Evolutionary conservation across 2,113 vertebrate genomes (phyloP).

Genomic region (Diadophis punctatus): DNA sequence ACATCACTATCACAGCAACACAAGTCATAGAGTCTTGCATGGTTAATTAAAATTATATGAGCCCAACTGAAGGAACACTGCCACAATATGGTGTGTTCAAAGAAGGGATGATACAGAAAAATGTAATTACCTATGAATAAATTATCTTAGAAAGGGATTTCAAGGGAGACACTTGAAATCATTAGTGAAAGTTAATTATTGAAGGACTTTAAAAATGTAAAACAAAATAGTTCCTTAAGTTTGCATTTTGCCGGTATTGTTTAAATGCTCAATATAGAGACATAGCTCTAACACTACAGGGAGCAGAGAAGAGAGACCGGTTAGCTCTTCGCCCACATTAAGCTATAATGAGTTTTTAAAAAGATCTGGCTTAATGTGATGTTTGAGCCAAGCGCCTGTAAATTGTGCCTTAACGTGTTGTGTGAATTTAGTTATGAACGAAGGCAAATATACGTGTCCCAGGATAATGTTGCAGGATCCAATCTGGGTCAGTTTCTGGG

Average conservation of each 20-base stretch:
- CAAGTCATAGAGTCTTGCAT: slow-evolving; percentile 21
- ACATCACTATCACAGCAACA: slow-evolving; percentile 34
- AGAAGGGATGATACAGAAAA: slow-evolving; percentile 42
- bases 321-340: neutral
- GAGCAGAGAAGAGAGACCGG: neutral
- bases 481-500: too few species aligned
- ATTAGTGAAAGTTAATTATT: slow-evolving; percentile 58
- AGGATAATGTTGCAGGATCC: neutral
- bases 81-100: slow-evolving; percentile 54
- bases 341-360: neutral
- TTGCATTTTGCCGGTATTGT: neutral
- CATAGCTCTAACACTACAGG: neutral
- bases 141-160: slow-evolving; percentile 43
- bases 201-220: slow-evolving; percentile 31
- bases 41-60: slow-evolving; percentile 57
- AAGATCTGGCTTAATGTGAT: neutral
- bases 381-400: neutral
- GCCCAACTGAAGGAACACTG: slow-evolving; percentile 39
- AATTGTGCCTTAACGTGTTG: neutral
- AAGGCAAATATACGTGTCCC: neutral
- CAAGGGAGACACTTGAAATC: slow-evolving; percentile 23
- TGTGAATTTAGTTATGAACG: neutral
- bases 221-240: neutral
- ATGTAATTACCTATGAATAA: slow-evolving; percentile 45
- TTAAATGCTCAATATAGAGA: neutral